phyloP scores from a whole-genome alignment of 2,797 vertebrate species.

The Sandelia bainsii region DNA sequence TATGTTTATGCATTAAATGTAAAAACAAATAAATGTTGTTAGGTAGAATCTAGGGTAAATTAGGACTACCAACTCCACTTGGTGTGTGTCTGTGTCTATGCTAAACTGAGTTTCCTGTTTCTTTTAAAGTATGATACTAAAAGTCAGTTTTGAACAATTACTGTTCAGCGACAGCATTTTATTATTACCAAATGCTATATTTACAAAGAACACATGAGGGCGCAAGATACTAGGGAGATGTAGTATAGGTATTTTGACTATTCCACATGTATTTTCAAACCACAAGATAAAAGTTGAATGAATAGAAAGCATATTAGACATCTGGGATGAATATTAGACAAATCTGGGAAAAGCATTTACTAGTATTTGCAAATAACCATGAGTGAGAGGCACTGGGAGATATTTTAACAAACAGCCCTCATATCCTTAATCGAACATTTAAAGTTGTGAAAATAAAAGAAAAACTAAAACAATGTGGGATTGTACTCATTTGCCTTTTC shows the following conservation, averaged over 20 bases:
- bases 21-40: too few relatives aligned
- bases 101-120: too few relatives aligned
- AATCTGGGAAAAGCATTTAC: neutral
- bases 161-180: too few relatives aligned
- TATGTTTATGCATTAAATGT: neutral
- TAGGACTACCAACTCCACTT: neutral
- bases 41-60: neutral
- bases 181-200: conserved; percentile 28
- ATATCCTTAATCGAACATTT: neutral
- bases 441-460: neutral
- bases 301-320: neutral
- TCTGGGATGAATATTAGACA: too few relatives aligned
- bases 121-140: too few relatives aligned
- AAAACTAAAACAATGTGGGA: neutral
- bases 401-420: neutral
- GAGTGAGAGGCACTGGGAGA: neutral
- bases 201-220: conserved; percentile 68
- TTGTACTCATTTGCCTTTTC: neutral
- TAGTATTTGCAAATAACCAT: neutral
- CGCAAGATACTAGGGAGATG: conserved; percentile 26
- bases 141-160: too few relatives aligned
- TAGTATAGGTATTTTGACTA: neutral
- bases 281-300: neutral
- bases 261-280: neutral
- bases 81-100: neutral